A percentile compares a stretch with the other conserved stretches of the same genome.
Conservation (phyloP, 2,113 vertebrate genomes). For the Salvelinus fontinalis region DNA sequence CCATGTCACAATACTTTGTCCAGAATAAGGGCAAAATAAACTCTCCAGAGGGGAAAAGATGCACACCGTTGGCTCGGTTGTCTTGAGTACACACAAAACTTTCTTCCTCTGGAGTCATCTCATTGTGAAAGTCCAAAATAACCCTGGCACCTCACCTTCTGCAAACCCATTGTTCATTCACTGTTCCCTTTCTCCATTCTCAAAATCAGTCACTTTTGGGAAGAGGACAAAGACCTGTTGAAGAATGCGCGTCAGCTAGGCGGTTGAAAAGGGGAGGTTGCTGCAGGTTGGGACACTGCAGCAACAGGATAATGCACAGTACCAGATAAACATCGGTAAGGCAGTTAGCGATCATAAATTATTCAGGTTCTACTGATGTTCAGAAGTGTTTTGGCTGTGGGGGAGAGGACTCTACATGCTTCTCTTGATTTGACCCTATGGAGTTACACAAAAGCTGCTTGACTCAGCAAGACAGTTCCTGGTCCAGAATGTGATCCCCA, state of each 20-base stretch:
- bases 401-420: neutral
- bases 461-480: neutral
- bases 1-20: too few relatives aligned
- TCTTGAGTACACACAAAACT: too few relatives aligned
- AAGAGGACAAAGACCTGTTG: slow-evolving; percentile 28
- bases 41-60: too few relatives aligned
- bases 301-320: neutral
- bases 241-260: slow-evolving; percentile 16
- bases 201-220: slow-evolving; percentile 8
- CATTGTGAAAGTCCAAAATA: too few relatives aligned
- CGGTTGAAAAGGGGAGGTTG: neutral
- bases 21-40: too few relatives aligned
- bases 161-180: neutral
- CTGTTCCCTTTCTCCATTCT: slow-evolving; percentile 17
- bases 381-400: neutral
- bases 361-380: neutral
- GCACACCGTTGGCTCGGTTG: too few relatives aligned
- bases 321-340: slow-evolving; percentile 10
- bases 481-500: neutral
- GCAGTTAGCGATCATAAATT: neutral
- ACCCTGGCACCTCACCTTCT: too few relatives aligned
- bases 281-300: neutral
- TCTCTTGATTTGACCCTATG: neutral
- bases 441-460: neutral
- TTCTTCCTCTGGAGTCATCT: too few relatives aligned